These are phyloP conservation scores for Gorsachius magnificus DNA, from an alignment of 2,797 vertebrate species.

Conservation along the genomic window DNA sequence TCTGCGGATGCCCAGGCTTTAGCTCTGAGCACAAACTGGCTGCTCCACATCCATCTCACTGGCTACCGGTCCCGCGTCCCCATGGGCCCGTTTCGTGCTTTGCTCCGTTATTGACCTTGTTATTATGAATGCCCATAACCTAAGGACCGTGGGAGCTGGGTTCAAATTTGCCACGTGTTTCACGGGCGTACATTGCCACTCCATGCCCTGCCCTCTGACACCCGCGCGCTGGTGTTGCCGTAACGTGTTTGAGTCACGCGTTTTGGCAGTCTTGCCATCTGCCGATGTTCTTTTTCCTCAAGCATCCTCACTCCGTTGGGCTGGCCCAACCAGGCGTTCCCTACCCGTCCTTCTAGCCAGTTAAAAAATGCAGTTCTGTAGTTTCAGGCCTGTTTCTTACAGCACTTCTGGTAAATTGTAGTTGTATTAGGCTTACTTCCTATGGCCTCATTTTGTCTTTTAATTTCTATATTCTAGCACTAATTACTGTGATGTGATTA, in stretches of 20 bases:
- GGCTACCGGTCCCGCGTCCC: neutral
- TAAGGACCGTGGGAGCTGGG: neutral
- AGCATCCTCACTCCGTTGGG: neutral
- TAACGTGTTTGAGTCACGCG: neutral
- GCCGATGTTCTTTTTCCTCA: neutral
- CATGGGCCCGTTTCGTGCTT: neutral
- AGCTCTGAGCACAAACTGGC: neutral
- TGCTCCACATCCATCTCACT: neutral
- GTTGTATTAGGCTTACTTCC: conserved; percentile 58
- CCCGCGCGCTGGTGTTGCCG: neutral
- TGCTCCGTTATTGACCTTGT: neutral
- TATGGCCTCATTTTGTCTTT: conserved; percentile 68
- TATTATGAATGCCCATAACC: neutral
- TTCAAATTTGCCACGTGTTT: neutral
- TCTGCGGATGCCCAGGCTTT: neutral
- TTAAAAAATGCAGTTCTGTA: neutral
- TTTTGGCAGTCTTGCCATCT: neutral
- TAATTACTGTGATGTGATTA: conserved; percentile 78
- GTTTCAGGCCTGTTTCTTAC: neutral
- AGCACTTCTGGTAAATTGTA: conserved; percentile 37
- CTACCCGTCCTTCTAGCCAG: neutral
- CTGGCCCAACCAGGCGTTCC: neutral
- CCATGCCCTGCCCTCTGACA: neutral
- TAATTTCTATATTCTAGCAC: conserved; percentile 66
- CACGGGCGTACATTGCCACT: neutral